Base-by-base conservation (phyloP, 2,113 vertebrate genomes). In the Nicator chloris region DNA sequence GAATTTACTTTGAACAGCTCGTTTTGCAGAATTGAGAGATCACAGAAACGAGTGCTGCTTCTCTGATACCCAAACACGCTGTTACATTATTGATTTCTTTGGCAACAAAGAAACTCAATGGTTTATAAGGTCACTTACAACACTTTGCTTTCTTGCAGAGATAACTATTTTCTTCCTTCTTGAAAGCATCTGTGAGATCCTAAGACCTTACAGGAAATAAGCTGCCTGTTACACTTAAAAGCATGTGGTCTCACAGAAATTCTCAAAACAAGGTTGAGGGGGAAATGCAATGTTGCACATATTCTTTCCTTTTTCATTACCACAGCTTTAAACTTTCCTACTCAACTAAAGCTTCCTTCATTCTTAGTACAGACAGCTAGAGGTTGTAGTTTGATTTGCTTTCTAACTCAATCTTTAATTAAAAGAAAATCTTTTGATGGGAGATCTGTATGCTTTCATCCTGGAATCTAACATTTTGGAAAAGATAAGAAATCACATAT, bases 401-500 rank as follows among this genome's bases (percentile, higher is more conserved):
- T 95, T 90, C 64, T 88, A 91, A 90, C 81, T 72, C 53, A 66
- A 30, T 75, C 93, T 96, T 93, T 90, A 94, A 96, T 90, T 95
- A 90, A 90, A 86, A 54, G 49, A 70, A 95, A 73, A 77, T 51
- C 30, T 93, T 95, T 56, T 73, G 39, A 91, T 44, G 47, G 33
- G n/a, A 51, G 15, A 63, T 63, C 23, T 81, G 39, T 86, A 95
- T 92, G 53, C 45, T 94, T 95, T 95, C 66, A 91, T 89, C 45
- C 40, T 42, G 21, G 27, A 92, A 73, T 79, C 37, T 82, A 72
- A 87, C 51, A 70, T 77, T 86, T 90, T 66, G 22, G 56, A 91
- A 92, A 92, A 87, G 57, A 82, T 63, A 40, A 70, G 26, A 69
- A 88, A 56, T 60, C 47, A 60, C 77, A 89, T 79, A 83, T 86